phyloP scores from a whole-genome alignment of 2,113 vertebrate genomes.

The Lepus europaeus region DNA sequence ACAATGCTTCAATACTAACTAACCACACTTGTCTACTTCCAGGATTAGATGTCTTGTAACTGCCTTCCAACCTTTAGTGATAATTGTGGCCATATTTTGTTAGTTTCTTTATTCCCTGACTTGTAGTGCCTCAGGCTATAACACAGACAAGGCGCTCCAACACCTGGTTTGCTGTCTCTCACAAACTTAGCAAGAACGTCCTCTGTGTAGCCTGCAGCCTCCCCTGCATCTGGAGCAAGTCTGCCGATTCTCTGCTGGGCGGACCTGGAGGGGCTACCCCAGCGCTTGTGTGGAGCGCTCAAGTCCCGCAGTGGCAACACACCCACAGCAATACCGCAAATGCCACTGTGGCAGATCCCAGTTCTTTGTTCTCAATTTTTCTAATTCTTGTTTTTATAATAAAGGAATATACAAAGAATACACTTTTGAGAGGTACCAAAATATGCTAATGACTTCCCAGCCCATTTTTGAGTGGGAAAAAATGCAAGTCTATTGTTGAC shows the following conservation, averaged over 20 bases:
- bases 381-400: background rate
- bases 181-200: rapidly evolving
- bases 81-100: background rate
- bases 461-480: background rate
- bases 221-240: rapidly evolving
- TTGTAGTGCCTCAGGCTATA: background rate
- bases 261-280: rapidly evolving
- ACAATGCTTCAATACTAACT: background rate
- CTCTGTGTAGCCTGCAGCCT: rapidly evolving
- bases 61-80: background rate
- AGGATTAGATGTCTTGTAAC: background rate
- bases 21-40: background rate
- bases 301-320: rapidly evolving
- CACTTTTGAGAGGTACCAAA: background rate
- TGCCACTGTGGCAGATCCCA: rapidly evolving
- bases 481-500: background rate
- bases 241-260: rapidly evolving
- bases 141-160: background rate
- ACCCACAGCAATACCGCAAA: rapidly evolving
- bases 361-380: background rate
- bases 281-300: rapidly evolving
- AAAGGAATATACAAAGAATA: background rate
- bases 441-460: background rate
- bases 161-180: background rate
- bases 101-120: background rate